phyloP scores from a whole-genome alignment of 2,113 vertebrate genomes.

The Phodopus roborovskii region DNA sequence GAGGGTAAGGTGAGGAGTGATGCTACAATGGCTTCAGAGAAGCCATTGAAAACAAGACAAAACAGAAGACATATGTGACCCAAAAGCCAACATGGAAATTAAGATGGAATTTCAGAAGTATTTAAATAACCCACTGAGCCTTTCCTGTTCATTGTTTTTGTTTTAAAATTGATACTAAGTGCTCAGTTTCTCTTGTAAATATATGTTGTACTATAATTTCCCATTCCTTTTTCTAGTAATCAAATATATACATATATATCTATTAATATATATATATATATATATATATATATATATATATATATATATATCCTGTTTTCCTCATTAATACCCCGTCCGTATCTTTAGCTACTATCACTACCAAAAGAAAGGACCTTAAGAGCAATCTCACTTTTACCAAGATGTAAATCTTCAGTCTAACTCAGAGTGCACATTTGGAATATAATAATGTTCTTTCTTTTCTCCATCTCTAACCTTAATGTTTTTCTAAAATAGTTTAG shows the following conservation, averaged over 20 bases:
- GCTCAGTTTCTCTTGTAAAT: conserved; percentile 23
- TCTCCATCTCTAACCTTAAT: background rate
- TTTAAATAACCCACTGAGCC: conserved; percentile 25
- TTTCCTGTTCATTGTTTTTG: conserved; percentile 23
- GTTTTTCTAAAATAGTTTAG: conserved; percentile 32
- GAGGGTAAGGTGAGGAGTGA: background rate
- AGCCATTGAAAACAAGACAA: conserved; percentile 26
- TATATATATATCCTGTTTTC: background rate
- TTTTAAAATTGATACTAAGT: conserved; percentile 17
- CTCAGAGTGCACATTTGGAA: background rate
- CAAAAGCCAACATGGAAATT: conserved; percentile 21
- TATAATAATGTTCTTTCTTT: background rate
- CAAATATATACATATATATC: background rate
- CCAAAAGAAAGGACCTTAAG: conserved; percentile 23
- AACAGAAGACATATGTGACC: background rate
- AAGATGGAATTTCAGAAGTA: background rate
- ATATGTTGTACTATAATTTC: background rate
- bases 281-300: background rate
- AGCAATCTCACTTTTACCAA: background rate
- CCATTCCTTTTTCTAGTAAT: conserved; percentile 15
- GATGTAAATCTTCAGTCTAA: background rate
- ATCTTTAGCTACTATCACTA: background rate
- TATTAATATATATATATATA: background rate
- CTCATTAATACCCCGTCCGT: background rate
- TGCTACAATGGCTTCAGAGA: background rate